These are phyloP conservation scores for Chironomus striatipennis DNA, from an alignment of 1,140 invertebrate species.

Conservation along the genomic window DNA sequence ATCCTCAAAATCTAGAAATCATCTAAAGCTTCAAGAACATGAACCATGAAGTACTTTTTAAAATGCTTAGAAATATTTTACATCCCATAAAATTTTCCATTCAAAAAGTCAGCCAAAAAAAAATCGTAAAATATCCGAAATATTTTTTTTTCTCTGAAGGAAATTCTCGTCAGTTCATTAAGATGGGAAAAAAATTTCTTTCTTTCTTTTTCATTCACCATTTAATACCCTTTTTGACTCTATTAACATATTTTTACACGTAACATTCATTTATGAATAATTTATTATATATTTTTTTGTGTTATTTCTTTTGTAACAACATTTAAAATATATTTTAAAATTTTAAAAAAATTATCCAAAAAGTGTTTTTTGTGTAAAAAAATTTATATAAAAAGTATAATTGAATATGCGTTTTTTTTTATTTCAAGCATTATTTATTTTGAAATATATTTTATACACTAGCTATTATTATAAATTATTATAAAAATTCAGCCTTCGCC, in stretches of 20 bases:
- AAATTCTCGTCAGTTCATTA: slow-evolving; percentile 17
- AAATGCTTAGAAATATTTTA: neutral
- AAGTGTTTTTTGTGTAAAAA: slow-evolving; percentile 2
- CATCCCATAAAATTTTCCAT: slow-evolving; percentile 17
- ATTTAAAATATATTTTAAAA: too few species aligned
- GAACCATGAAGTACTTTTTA: neutral
- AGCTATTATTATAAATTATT: neutral
- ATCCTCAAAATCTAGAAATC: too few species aligned
- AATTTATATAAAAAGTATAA: neutral
- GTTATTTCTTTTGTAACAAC: too few species aligned
- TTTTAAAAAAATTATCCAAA: too few species aligned
- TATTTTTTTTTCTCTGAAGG: neutral
- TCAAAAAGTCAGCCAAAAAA: neutral
- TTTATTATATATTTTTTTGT: neutral
- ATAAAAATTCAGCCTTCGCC: neutral
- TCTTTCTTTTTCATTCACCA: neutral
- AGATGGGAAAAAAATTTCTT: slow-evolving; percentile 11
- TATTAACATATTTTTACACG: slow-evolving; percentile 14
- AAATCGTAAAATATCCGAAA: slow-evolving; percentile 19
- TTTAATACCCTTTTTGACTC: neutral
- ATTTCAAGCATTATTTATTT: slow-evolving; percentile 3
- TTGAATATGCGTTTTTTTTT: slow-evolving; percentile 5
- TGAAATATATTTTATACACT: neutral
- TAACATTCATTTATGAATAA: slow-evolving; percentile 17
- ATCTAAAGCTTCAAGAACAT: neutral